Percentiles rank a stretch among this genome's conserved stretches.
Evolutionary conservation across 2,113 vertebrate species (phyloP).

Genomic region (Pseudopipra pipra): DNA sequence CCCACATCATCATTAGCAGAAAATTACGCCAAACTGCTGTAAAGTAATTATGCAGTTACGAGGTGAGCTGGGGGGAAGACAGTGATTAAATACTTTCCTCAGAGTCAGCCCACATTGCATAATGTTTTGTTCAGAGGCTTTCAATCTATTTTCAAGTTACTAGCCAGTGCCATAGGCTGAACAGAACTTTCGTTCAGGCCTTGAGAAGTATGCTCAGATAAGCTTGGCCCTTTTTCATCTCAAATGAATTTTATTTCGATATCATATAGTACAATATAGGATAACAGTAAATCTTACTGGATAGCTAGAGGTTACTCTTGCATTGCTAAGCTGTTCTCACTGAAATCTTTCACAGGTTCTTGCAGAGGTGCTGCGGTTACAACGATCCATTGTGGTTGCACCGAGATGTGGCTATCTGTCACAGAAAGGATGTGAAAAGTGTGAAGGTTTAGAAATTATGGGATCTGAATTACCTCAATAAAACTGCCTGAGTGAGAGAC

Average conservation of each 20-base stretch:
- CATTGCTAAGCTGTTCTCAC: neutral
- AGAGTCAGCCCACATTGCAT: neutral
- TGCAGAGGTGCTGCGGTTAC: neutral
- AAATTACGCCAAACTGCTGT: neutral
- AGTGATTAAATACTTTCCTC: neutral
- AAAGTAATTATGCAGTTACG: neutral
- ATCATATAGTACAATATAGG: neutral
- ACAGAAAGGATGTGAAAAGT: neutral
- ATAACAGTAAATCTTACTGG: neutral
- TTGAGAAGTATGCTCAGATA: neutral
- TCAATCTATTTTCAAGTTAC: neutral
- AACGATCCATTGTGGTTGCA: neutral
- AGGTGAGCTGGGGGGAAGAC: constrained; percentile 1
- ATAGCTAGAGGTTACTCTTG: neutral
- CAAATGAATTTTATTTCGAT: neutral
- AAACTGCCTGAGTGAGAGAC: neutral
- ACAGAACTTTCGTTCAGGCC: neutral
- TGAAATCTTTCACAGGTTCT: neutral
- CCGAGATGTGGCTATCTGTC: neutral
- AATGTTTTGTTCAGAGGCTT: neutral
- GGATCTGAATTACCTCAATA: neutral
- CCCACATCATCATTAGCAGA: neutral
- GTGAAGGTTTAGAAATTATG: neutral
- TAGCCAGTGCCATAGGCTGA: neutral
- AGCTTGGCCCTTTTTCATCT: neutral